Evolutionary conservation across 2,113 vertebrate species (phyloP).

Genomic region (Mirza zaza): DNA sequence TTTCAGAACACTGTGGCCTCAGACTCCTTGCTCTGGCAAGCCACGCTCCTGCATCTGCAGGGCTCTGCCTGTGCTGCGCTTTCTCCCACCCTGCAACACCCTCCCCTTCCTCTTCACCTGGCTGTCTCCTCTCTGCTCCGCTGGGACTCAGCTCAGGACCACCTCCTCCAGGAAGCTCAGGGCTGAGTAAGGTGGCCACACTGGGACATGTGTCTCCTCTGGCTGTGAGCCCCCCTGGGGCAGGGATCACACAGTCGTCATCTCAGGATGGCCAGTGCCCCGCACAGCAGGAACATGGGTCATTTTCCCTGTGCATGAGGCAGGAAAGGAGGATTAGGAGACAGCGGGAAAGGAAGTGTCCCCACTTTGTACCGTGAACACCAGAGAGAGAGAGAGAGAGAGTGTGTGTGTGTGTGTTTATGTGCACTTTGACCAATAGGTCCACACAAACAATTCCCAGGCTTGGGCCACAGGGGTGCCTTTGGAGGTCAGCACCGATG

Average conservation of each 20-base stretch:
- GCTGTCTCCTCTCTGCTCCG: background rate
- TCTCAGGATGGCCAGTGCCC: background rate
- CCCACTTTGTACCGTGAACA: background rate
- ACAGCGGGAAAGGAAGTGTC: background rate
- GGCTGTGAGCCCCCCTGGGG: background rate
- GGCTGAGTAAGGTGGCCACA: background rate
- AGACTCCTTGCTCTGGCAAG: background rate
- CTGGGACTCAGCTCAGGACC: background rate
- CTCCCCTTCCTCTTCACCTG: background rate
- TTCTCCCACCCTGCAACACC: background rate
- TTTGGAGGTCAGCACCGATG: background rate
- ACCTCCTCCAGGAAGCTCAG: background rate
- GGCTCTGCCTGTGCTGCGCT: background rate
- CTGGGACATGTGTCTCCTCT: background rate
- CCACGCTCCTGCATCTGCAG: background rate
- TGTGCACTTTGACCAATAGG: background rate
- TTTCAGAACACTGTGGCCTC: background rate
- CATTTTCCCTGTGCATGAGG: background rate
- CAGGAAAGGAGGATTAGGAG: background rate
- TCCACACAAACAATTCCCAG: background rate
- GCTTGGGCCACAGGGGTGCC: background rate
- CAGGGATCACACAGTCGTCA: too few species aligned
- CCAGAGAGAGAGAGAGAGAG: background rate
- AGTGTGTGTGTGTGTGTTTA: too few species aligned
- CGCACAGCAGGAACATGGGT: background rate